Evolutionary conservation across 2,797 vertebrate species (phyloP).

Genomic region (Pangasius djambal): DNA sequence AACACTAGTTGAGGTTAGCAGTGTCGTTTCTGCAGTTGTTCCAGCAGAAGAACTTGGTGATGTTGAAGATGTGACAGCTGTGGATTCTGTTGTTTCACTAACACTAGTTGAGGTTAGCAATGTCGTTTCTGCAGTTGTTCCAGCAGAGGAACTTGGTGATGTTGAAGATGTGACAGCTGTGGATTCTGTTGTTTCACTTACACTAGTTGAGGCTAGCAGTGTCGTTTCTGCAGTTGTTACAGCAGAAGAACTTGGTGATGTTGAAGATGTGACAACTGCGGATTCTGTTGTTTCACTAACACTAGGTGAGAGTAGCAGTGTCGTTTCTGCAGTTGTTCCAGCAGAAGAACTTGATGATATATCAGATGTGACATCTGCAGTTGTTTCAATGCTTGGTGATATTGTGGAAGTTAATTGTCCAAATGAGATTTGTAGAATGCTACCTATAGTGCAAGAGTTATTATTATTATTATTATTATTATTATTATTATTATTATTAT

Average conservation of each 20-base stretch:
- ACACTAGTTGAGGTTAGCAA: not conserved
- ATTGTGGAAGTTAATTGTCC: not conserved
- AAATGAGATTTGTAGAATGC: not conserved
- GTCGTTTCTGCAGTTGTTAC: too few relatives aligned
- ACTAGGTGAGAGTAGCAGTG: not conserved
- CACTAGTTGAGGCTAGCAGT: too few relatives aligned
- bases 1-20: not conserved
- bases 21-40: not conserved
- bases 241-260: too few relatives aligned
- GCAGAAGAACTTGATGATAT: not conserved
- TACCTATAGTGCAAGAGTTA: not conserved
- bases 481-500: not conserved
- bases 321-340: not conserved
- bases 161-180: not conserved
- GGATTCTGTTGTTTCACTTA: too few relatives aligned
- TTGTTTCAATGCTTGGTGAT: not conserved
- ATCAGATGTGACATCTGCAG: not conserved
- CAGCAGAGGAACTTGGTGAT: not conserved
- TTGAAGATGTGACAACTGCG: too few relatives aligned
- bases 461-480: not conserved
- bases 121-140: constrained; percentile 5
- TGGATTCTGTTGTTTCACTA: not conserved
- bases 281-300: too few relatives aligned
- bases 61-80: not conserved
- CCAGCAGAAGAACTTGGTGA: not conserved